Percentiles rank a stretch among this genome's conserved stretches.
phyloP scores from a whole-genome alignment of 2,113 vertebrate species.

The Leiothrix lutea region DNA sequence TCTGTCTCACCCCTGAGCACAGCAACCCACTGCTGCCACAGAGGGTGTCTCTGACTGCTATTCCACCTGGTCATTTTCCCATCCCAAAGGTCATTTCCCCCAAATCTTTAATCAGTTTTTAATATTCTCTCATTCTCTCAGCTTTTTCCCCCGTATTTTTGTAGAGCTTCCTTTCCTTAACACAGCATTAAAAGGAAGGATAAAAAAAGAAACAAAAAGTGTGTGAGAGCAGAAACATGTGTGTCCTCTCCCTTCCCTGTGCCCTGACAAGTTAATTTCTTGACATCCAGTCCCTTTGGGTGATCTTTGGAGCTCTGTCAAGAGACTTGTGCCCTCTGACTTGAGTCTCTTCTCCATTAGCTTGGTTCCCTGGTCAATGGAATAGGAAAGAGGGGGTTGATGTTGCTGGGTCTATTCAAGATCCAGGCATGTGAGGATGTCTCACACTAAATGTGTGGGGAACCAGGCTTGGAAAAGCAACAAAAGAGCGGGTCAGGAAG shows the following conservation, averaged over 20 bases:
- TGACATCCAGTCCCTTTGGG: background rate
- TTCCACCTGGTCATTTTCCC: background rate
- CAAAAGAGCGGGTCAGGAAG: background rate
- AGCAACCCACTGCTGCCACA: background rate
- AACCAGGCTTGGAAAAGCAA: background rate
- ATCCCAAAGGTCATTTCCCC: background rate
- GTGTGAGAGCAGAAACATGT: background rate
- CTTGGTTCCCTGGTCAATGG: background rate
- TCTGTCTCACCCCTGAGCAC: background rate
- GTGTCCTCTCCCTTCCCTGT: background rate
- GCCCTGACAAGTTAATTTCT: background rate
- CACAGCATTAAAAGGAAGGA: background rate
- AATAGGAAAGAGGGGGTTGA: background rate
- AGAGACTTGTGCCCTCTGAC: background rate
- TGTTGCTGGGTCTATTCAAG: background rate
- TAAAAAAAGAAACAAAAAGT: background rate
- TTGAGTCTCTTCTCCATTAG: background rate
- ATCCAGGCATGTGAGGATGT: fast-evolving
- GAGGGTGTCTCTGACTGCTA: background rate
- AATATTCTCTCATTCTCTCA: conserved; percentile 7
- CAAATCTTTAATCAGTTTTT: background rate
- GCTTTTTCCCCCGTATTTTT: background rate
- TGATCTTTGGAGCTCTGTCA: background rate
- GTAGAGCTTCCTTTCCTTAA: background rate
- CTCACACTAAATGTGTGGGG: background rate